Evolutionary conservation across 1,140 invertebrate genomes (phyloP), one percentile per base, ranked within the genome.

Genomic region (Caligus rogercresseyi): DNA sequence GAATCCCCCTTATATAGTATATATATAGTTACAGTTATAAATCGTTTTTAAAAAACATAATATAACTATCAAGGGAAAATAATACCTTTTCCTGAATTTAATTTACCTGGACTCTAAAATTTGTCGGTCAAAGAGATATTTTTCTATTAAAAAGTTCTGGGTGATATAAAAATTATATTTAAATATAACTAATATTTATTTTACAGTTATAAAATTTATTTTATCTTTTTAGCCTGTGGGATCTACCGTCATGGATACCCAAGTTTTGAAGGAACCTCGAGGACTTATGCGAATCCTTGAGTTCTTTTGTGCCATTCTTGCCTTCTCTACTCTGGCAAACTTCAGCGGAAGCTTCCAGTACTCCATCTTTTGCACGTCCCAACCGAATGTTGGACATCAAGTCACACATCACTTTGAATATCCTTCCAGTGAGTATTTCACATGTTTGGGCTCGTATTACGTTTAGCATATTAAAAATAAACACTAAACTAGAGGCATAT

Each of bases 231-330:
- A 60, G 57, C 57, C 57, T 16, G 43, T 60, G 15, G 57, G 57
- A 3, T 24, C 23, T n/a, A 60, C 57, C 23, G 26, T 60, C 3
- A 60, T 78, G 15, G 78, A 78, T 67, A 70, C 76, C 3, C 69
- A 72, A 24, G 75, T 75, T 21, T 76, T 79, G 65, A 75, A 77
- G 66, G 79, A 80, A 67, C 79, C 79, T 15, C 68, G 78, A 64
- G 79, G 79, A 16, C 77, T 81, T 63, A 79, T 81, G 70, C 71
- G 78, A 66, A 70, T 79, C 57, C 68, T 81, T 54, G 78, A 80
- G 72, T 76, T 79, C 69, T 78, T 80, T 24, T 80, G 81, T 70
- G 72, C 78, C 16, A 80, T 81, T 57, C 75, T 76, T 69, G 78
- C 78, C 19, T 81, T 81, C 71, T 74, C 78, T 31, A 78, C 78